Evolutionary conservation across 2,797 vertebrate genomes (phyloP).

Genomic region (Rhincodon typus): DNA sequence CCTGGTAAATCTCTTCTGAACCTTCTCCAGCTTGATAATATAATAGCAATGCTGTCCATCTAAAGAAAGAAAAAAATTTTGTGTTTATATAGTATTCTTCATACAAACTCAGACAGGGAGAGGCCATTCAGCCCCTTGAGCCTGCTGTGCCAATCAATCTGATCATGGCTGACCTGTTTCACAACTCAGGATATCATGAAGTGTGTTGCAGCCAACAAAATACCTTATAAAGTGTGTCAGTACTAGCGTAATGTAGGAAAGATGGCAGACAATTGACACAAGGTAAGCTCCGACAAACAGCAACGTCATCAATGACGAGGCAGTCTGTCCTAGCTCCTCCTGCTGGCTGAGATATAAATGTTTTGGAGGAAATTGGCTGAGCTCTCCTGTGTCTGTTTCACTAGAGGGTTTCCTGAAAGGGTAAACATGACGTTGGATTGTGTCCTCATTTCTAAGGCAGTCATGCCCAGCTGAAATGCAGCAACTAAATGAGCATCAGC

Average conservation of each 20-base stretch:
- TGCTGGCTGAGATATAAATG: background rate
- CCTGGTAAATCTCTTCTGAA: no score
- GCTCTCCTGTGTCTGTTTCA: background rate
- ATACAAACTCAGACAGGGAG: background rate
- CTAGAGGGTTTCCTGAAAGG: background rate
- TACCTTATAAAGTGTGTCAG: background rate
- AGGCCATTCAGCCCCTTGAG: background rate
- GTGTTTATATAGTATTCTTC: background rate
- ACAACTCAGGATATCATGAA: background rate
- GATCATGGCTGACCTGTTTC: background rate
- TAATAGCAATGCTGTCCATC: background rate
- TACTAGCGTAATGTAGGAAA: background rate
- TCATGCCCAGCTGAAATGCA: background rate
- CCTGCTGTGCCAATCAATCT: background rate
- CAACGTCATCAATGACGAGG: background rate
- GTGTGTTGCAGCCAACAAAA: background rate
- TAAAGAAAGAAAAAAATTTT: background rate
- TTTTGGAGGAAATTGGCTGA: background rate
- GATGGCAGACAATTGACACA: background rate
- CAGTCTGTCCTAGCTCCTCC: background rate
- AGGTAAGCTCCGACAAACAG: background rate
- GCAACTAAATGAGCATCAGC: background rate
- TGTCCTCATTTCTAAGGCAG: background rate
- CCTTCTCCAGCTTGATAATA: no score
- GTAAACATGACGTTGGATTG: background rate